Evolutionary conservation across 2,888 invertebrate genomes (phyloP), one percentile per base, ranked within the genome.

Genomic region (Argynnis bischoffii): DNA sequence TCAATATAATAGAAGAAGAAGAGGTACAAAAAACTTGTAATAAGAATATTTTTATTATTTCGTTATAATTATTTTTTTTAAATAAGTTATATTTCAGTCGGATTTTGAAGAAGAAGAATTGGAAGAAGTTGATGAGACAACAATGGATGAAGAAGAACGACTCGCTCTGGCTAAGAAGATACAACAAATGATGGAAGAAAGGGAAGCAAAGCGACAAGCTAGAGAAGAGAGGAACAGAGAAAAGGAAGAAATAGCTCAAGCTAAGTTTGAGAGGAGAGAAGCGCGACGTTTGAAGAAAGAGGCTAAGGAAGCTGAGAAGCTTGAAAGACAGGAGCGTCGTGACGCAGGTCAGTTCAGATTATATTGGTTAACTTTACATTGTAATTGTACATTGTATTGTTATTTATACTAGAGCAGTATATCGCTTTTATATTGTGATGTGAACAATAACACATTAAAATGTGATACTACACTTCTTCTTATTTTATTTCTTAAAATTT

Each of bases 1-100:
- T 96, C 76, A 95, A 96, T 77, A 90, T 95, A 54, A 81, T 92
- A 67, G 90, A 93, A 0, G 93, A 93, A 47, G 86, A 83, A 69
- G 87, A 90, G 81, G 91, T 91, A 80, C 73, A 2, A 41, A 41
- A 41, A 8, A 41, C 11, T 11, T 41, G 2, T 11, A 8, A 41
- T 41, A 41, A 11, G 35, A 41, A 8, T 41, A 11, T 41, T 41
- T 41, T 41, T 41, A 41, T 11, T 41, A 41, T 41, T 41, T 41
- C 35, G 2, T 41, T 8, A 41, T 11, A 41, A 11, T 11, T 41
- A 11, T 41, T 8, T 41, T 8, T 41, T 41, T 11, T 2, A 41
- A 8, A 41, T 41, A 11, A 11, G 35, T 11, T 41, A 41, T 11
- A 41, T 18, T 72, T 21, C 51, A 89, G 88, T 82, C 81, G 18